phyloP scores from a whole-genome alignment of 2,888 invertebrate genomes.

The Actias luna region DNA sequence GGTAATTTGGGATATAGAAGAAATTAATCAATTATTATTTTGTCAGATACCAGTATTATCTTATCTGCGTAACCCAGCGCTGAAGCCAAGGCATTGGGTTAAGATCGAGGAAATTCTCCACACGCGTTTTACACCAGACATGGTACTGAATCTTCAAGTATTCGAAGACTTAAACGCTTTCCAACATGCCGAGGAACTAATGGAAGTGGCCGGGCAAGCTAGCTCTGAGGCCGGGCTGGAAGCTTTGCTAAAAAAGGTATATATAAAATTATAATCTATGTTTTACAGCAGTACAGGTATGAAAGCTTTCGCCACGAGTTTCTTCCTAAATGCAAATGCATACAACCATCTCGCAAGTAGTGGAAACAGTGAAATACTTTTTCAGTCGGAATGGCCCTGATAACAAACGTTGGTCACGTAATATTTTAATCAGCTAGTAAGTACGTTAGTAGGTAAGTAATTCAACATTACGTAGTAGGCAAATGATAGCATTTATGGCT shows the following conservation, averaged over 20 bases:
- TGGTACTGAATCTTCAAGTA: conserved; percentile 83
- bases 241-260: conserved; percentile 87
- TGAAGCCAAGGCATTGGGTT: conserved; percentile 93
- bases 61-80: conserved; percentile 89
- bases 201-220: conserved; percentile 93
- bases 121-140: conserved; percentile 88
- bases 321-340: no score
- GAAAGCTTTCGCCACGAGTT: no score
- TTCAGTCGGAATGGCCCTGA: no score
- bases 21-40: neutral
- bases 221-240: conserved; percentile 94
- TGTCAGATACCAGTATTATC: conserved; percentile 87
- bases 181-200: conserved; percentile 86
- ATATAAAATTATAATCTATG: neutral
- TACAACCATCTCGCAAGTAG: no score
- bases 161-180: conserved; percentile 89
- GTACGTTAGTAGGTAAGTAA: no score
- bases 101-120: conserved; percentile 87
- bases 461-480: no score
- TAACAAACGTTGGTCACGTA: no score
- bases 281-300: no score
- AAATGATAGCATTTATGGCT: no score
- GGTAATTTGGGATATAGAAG: neutral
- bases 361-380: no score
- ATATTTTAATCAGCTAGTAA: no score